Conservation (phyloP, 2,888 invertebrate species). For the Pharmacophagus antenor region DNA sequence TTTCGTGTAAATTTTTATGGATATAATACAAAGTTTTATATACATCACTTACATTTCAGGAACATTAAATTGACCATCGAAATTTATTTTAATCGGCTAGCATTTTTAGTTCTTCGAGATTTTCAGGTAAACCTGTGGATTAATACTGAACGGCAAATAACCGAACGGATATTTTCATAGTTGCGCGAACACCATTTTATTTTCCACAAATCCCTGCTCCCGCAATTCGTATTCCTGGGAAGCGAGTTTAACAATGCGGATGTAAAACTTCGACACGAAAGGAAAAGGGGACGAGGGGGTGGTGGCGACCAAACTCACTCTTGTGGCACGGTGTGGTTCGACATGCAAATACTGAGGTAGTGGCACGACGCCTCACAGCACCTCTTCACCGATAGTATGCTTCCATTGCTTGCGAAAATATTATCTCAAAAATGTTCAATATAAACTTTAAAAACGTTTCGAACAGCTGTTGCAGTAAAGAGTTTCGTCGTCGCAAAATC, state of each 20-base stretch:
- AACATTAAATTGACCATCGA: no score
- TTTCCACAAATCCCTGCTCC: background rate
- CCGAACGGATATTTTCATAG: background rate
- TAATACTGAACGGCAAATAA: background rate
- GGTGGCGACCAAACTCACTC: conserved; percentile 8
- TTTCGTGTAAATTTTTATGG: no score
- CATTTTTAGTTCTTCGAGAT: no score
- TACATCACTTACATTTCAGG: no score
- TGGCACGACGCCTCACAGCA: conserved; percentile 40
- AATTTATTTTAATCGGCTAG: no score
- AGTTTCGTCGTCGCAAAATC: background rate
- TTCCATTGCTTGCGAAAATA: conserved; percentile 29
- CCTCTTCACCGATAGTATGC: conserved; percentile 22
- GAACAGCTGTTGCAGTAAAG: conserved; percentile 17
- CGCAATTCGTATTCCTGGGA: conserved; percentile 15
- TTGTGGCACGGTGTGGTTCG: conserved; percentile 27
- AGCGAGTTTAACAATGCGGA: conserved; percentile 12
- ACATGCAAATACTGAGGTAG: conserved; percentile 37
- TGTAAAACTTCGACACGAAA: no score
- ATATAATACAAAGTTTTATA: no score
- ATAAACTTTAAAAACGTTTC: conserved; percentile 9
- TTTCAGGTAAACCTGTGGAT: background rate
- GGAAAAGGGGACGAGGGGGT: no score
- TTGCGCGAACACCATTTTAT: background rate
- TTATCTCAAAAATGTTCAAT: conserved; percentile 25